phyloP scores from a whole-genome alignment of 2,888 invertebrate genomes.

The Psococerastis gibbosa region DNA sequence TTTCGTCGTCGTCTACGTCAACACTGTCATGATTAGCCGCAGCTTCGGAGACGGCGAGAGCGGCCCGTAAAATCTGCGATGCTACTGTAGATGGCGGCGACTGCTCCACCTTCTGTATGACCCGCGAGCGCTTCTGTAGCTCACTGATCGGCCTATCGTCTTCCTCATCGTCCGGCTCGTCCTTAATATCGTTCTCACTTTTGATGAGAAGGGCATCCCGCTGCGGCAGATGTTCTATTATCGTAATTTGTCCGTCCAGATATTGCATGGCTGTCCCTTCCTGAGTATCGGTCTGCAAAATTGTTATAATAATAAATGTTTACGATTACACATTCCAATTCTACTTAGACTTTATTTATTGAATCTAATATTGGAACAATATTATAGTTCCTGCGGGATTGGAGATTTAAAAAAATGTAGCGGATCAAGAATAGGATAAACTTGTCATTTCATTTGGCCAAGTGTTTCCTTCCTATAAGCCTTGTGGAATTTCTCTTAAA shows the following conservation, averaged over 20 bases:
- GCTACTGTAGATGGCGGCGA: too few species aligned
- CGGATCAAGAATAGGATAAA: too few species aligned
- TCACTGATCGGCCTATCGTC: slow-evolving; percentile 6
- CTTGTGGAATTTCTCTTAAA: too few species aligned
- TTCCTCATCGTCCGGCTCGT: slow-evolving; percentile 4
- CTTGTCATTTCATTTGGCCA: too few species aligned
- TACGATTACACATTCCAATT: too few species aligned
- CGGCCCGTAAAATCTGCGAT: too few species aligned
- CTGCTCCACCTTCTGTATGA: neutral
- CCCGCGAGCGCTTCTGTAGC: neutral
- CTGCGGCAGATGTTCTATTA: neutral
- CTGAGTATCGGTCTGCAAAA: neutral
- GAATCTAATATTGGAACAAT: too few species aligned
- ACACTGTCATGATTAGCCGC: neutral
- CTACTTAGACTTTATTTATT: too few species aligned
- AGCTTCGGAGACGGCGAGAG: neutral
- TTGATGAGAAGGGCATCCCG: neutral
- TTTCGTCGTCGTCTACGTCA: neutral
- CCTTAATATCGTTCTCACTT: neutral
- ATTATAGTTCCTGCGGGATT: too few species aligned
- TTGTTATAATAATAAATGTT: too few species aligned
- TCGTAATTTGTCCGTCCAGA: slow-evolving; percentile 3
- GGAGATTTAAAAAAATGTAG: too few species aligned
- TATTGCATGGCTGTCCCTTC: neutral
- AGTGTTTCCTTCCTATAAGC: too few species aligned